These are phyloP conservation scores for Parelbella ahira DNA, from an alignment of 2,888 invertebrate genomes.

Conservation along the genomic window DNA sequence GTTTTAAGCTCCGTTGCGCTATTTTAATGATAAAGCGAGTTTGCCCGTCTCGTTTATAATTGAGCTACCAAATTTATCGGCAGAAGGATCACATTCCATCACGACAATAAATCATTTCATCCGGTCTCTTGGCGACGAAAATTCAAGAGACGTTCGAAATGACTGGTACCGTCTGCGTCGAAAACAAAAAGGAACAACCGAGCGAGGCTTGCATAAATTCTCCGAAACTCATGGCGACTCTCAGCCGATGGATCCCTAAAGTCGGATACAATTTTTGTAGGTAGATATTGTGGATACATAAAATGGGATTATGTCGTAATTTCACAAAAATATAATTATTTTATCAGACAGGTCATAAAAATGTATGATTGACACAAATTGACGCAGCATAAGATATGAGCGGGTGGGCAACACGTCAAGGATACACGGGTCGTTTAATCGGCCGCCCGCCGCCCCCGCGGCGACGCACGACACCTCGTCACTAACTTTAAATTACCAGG, in stretches of 20 bases:
- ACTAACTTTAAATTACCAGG: constrained; percentile 12
- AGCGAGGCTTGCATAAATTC: constrained; percentile 10
- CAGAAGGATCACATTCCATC: constrained; percentile 19
- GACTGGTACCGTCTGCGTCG: constrained; percentile 14
- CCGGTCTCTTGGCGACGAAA: constrained; percentile 20
- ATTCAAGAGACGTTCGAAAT: constrained; percentile 21
- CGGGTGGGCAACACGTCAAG: background rate
- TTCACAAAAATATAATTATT: no score
- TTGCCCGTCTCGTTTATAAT: constrained; percentile 1
- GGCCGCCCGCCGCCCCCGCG: background rate
- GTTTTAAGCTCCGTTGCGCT: no score
- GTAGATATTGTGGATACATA: no score
- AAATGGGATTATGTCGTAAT: no score
- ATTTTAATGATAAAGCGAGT: no score
- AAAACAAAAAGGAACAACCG: constrained; percentile 18
- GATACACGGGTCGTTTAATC: constrained; percentile 1
- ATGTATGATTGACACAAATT: no score
- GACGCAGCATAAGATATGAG: no score
- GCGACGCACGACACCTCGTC: constrained; percentile 7
- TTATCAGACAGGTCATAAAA: no score
- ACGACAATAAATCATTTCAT: constrained; percentile 21
- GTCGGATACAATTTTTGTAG: no score
- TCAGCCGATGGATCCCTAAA: no score
- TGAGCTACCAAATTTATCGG: constrained; percentile 20
- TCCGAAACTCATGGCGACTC: constrained; percentile 8